phyloP scores from a whole-genome alignment of 2,888 invertebrate species.

The Pyrochroa serraticornis region DNA sequence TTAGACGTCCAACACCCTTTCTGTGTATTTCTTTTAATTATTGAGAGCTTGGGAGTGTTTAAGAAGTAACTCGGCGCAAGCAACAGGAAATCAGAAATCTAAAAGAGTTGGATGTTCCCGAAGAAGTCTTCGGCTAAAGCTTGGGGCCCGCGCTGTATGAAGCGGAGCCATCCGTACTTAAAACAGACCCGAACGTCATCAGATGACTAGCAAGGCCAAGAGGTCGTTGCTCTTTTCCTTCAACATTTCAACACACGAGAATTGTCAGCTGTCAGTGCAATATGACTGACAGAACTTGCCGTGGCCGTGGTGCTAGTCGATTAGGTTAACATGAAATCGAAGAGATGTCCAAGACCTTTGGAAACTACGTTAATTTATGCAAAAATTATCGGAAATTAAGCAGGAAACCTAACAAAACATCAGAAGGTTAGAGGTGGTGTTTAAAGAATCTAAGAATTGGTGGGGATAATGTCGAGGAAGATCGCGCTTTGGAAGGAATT shows the following conservation, averaged over 20 bases:
- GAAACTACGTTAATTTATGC: constrained; percentile 49
- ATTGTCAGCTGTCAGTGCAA: constrained; percentile 33
- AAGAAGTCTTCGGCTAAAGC: too few species aligned
- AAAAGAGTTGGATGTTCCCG: constrained; percentile 7
- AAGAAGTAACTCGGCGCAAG: constrained; percentile 37
- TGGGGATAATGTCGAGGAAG: constrained; percentile 4
- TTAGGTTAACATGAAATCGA: constrained; percentile 39
- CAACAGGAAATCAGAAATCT: constrained; percentile 39
- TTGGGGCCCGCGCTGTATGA: too few species aligned
- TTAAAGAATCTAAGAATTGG: constrained; percentile 8
- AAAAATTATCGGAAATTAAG: constrained; percentile 56
- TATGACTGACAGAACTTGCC: constrained; percentile 55
- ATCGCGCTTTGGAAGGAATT: constrained; percentile 39
- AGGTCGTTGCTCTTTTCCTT: constrained; percentile 10
- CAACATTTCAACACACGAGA: constrained; percentile 18
- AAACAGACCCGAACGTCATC: constrained; percentile 5
- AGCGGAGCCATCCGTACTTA: constrained; percentile 12
- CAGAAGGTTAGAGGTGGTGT: constrained; percentile 41
- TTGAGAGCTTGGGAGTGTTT: constrained; percentile 46
- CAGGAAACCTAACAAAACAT: constrained; percentile 48
- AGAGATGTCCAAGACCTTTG: constrained; percentile 17
- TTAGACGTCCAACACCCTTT: not conserved
- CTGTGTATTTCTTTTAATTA: not conserved
- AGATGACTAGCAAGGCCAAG: constrained; percentile 20
- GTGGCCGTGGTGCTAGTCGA: constrained; percentile 37